These are phyloP conservation scores for Dermatemys mawii DNA, from an alignment of 2,113 vertebrate genomes.

Conservation along the genomic window DNA sequence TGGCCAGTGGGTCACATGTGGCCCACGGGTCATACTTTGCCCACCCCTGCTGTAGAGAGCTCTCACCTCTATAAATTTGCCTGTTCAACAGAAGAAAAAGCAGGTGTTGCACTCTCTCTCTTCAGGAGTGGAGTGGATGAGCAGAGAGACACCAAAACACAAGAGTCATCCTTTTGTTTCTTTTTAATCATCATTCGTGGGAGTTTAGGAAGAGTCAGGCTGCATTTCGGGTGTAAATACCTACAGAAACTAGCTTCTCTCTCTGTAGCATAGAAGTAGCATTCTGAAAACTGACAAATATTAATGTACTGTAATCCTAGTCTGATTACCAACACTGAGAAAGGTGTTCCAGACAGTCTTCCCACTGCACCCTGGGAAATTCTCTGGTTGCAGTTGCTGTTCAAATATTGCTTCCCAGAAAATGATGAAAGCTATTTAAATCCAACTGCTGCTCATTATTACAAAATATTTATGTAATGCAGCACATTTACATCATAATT, in stretches of 20 bases:
- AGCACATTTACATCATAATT: background rate
- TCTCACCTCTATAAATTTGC: background rate
- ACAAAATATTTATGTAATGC: background rate
- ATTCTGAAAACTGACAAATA: background rate
- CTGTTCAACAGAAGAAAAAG: background rate
- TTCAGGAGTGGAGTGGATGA: background rate
- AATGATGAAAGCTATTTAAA: background rate
- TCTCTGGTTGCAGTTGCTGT: background rate
- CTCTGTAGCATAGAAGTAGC: background rate
- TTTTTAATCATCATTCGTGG: background rate
- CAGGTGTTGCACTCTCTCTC: background rate
- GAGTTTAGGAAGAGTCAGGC: background rate
- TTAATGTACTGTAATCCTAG: background rate
- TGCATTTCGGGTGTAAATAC: too few species aligned
- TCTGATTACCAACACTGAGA: background rate
- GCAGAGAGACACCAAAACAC: background rate
- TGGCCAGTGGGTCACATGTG: too few species aligned
- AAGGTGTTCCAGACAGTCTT: background rate
- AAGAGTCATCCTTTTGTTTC: background rate
- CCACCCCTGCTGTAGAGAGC: background rate
- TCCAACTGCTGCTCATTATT: background rate
- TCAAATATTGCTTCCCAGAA: background rate
- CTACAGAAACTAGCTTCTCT: rapidly evolving
- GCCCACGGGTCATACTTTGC: too few species aligned
- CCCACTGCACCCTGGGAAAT: background rate